phyloP scores from a whole-genome alignment of 2,888 invertebrate genomes.

The Salpingus planirostris region DNA sequence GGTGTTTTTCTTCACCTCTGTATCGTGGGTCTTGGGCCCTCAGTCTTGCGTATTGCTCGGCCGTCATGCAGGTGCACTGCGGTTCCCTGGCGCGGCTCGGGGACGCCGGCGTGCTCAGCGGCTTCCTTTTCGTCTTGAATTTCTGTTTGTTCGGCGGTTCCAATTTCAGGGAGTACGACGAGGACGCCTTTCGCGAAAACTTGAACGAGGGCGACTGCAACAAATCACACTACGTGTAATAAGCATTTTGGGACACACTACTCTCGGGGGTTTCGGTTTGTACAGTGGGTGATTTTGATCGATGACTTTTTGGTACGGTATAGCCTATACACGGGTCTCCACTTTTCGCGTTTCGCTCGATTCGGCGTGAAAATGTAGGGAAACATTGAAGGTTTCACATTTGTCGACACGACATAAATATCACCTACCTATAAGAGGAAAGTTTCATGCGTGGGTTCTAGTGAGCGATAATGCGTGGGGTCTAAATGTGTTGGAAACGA shows the following conservation, averaged over 20 bases:
- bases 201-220: slow-evolving; percentile 96
- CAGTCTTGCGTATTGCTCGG: slow-evolving; percentile 81
- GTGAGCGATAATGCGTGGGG: no score
- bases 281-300: no score
- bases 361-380: not conserved
- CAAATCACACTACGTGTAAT: slow-evolving; percentile 50
- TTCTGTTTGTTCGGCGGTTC: slow-evolving; percentile 84
- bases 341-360: not conserved
- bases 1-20: slow-evolving; percentile 53
- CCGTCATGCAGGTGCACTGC: slow-evolving; percentile 92
- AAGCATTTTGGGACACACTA: slow-evolving; percentile 27
- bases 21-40: slow-evolving; percentile 78
- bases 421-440: no score
- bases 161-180: slow-evolving; percentile 91
- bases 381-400: no score
- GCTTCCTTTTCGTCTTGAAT: slow-evolving; percentile 81
- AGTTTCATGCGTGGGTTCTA: no score
- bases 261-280: slow-evolving; percentile 8
- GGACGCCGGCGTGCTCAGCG: slow-evolving; percentile 86
- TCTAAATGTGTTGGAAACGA: no score
- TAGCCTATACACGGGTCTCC: no score
- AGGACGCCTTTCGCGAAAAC: slow-evolving; percentile 94
- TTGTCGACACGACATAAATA: no score
- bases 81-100: slow-evolving; percentile 79
- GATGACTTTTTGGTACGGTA: no score